Percentiles rank a stretch among this genome's conserved stretches.
Evolutionary conservation across 2,797 vertebrate species (phyloP).

Genomic region (Eidolon dupreanum): DNA sequence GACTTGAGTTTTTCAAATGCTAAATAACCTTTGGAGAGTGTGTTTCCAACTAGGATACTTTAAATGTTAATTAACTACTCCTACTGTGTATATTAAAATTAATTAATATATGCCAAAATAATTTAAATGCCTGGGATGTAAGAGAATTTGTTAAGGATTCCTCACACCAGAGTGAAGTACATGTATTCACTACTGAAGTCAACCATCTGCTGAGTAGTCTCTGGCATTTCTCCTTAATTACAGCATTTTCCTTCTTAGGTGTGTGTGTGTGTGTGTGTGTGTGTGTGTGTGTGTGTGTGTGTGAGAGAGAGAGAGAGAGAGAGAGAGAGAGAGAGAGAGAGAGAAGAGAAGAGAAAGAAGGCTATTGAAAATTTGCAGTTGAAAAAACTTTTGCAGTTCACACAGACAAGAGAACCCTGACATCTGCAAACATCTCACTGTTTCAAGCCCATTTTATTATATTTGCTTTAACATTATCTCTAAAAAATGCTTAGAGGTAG

Average conservation of each 20-base stretch:
- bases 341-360: not conserved
- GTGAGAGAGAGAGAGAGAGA: not conserved
- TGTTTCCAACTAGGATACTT: not conserved
- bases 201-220: not conserved
- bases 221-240: not conserved
- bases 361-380: not conserved
- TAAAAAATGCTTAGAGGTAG: not conserved
- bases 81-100: not conserved
- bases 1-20: conserved; percentile 2
- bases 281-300: not conserved
- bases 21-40: not conserved
- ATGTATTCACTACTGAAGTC: not conserved
- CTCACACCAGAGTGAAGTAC: not conserved
- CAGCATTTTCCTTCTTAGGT: not conserved
- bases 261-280: not conserved
- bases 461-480: not conserved
- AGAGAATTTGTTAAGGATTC: not conserved
- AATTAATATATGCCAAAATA: not conserved
- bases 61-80: not conserved
- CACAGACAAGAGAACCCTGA: not conserved
- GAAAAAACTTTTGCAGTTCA: not conserved
- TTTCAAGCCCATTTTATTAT: not conserved
- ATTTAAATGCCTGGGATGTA: not conserved
- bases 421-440: not conserved
- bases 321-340: too few relatives aligned